Base-by-base conservation (phyloP, 1,140 invertebrate species). In the Drosophila ercepeae region DNA sequence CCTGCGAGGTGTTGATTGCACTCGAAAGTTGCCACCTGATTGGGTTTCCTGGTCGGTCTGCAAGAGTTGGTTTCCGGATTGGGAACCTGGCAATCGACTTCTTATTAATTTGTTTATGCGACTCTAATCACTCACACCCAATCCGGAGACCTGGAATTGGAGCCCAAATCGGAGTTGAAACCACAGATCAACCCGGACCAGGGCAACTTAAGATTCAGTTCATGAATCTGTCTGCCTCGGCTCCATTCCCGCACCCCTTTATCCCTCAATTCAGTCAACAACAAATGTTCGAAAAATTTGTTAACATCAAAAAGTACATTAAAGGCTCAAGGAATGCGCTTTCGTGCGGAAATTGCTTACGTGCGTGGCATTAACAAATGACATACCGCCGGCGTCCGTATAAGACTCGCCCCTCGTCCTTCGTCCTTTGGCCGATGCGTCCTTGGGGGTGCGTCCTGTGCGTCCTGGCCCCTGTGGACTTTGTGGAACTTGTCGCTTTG, bases 271-370 rank as follows among this genome's bases (percentile, higher is more conserved):
- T 72, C 60, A 84, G 76, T 70, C 65, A 86, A 73, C 71, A 84
- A 82, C 74, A 86, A 86, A 86, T 86, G 82, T 88, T 88, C 71
- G 54, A 88, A 86, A 84, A 86, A 86, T 86, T 86, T 86, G 82
- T 86, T 86, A 86, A 86, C 82, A 86, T 86, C 82, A 86, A 88
- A 86, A 86, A 86, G 82, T 86, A 86, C 82, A 86, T 86, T 86
- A 86, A 86, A 86, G 82, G 82, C 82, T 86, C 82, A 86, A 82
- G 70, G 82, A 86, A 86, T 86, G 82, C 82, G 82, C 82, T 86
- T 86, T 86, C 82, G 82, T 86, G 82, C 82, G 82, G 82, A 86
- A 86, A 86, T 86, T 86, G 82, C 82, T 88, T 86, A 88, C 82
- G 82, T 86, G 82, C 82, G 82, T 75, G 82, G 82, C 82, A 86